A percentile compares a stretch with the other conserved stretches of the same genome.
Conservation (phyloP, 2,113 vertebrate species). For the Pachyramphus minor region DNA sequence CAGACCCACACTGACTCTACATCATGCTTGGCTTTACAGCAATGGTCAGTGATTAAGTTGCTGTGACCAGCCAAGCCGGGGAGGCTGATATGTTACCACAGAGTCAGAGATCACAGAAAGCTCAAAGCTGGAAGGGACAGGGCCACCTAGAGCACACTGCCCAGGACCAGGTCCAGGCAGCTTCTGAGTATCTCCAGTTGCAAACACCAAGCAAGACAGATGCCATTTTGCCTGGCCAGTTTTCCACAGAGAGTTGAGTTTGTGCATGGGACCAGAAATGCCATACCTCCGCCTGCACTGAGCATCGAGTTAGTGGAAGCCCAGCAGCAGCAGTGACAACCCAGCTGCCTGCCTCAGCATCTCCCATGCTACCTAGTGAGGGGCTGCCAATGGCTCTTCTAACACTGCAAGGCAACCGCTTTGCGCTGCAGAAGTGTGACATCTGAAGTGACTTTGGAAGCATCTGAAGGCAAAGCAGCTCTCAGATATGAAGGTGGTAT, state of each 20-base stretch:
- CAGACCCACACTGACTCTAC: not conserved
- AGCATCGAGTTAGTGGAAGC: not conserved
- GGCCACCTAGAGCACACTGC: not conserved
- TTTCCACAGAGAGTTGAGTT: not conserved
- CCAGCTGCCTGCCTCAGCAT: fast-evolving
- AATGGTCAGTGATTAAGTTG: not conserved
- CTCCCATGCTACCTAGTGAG: fast-evolving
- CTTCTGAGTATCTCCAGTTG: not conserved
- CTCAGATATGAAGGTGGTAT: not conserved
- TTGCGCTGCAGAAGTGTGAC: not conserved
- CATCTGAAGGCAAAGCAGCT: not conserved
- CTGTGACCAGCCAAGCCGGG: not conserved
- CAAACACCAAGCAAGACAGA: not conserved
- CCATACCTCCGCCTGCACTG: not conserved
- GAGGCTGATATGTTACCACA: not conserved
- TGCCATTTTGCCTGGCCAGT: not conserved
- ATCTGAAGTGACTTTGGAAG: not conserved
- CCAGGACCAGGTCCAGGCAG: fast-evolving
- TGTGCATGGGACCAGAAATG: not conserved
- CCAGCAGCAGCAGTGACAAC: too few relatives aligned
- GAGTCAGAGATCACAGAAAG: not conserved
- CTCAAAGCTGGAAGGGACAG: not conserved
- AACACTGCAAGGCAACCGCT: not conserved
- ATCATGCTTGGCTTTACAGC: fast-evolving
- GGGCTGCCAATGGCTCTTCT: not conserved